Base-by-base conservation (phyloP, 2,113 vertebrate genomes). In the Tichodroma muraria region DNA sequence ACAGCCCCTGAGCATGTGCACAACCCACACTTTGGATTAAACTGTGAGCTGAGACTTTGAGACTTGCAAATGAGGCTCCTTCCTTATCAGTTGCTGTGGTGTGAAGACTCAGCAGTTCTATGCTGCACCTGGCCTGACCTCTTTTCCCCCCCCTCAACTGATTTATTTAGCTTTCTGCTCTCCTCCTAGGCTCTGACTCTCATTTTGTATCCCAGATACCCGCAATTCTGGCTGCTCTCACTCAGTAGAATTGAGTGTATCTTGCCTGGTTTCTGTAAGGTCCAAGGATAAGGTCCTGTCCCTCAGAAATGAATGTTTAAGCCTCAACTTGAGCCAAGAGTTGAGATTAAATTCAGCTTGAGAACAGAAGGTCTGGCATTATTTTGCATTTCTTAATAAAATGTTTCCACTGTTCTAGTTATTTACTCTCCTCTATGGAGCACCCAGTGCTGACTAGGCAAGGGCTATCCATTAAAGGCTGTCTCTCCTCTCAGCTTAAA, bases 381-480 rank as follows among this genome's bases (percentile, higher is more conserved):
- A 86, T 86, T 96, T 88, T 94, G 79, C 61, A 78, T 95, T 94
- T 93, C 88, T 92, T 93, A 95, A 93, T 91, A 88, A 94, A 94
- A 94, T 49, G 57, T 81, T 95, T 95, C 89, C 94, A 86, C 82
- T 88, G 28, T 59, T 88, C 23, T 23, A 72, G 90, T 68, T 94
- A 94, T 96, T 95, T 94, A 85, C 80, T 72, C 90, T 91, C 77
- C 80, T 90, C 73, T 61, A 56, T 31, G 73, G 88, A 96, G 95
- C 82, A 92, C 40, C 83, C 90, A 57, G 42, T 90, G 94, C 95
- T 97, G 96, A 97, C 92, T 94, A 95, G 90, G 94, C 96, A 95
- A 88, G 88, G 85, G 77, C 72, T 94, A 93, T 95, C 94, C 65
- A 93, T 97, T 94, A 95, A 94, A 94, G 82, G 57, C 94, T 92